A percentile compares a stretch with the other conserved stretches of the same genome.
Evolutionary conservation across 2,888 invertebrate genomes (phyloP).

Genomic region (Plebejus argus): DNA sequence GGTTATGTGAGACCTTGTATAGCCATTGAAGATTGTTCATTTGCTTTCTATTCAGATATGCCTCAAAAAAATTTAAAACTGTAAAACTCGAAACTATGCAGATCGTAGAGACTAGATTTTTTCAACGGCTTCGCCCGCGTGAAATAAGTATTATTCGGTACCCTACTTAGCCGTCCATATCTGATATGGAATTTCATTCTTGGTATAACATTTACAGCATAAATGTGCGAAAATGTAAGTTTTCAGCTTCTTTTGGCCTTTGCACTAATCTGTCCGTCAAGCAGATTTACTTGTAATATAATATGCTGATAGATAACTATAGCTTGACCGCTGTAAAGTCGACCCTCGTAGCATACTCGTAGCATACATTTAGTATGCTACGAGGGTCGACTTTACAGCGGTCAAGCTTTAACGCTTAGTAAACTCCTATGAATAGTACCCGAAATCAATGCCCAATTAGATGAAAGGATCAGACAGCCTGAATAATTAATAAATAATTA

Average conservation of each 20-base stretch:
- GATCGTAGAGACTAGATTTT: neutral
- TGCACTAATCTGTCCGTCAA: neutral
- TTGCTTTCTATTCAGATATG: slow-evolving; percentile 8
- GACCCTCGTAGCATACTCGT: too few relatives aligned
- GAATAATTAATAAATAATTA: slow-evolving; percentile 43
- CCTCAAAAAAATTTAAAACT: neutral
- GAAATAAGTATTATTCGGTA: too few relatives aligned
- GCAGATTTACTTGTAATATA: neutral
- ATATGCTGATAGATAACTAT: neutral
- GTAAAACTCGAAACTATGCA: neutral
- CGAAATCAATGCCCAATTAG: slow-evolving; percentile 8
- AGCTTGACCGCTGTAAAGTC: too few relatives aligned
- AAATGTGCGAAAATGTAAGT: neutral
- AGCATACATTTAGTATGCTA: too few relatives aligned
- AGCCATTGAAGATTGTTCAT: slow-evolving; percentile 8
- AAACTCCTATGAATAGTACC: neutral
- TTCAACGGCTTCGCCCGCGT: too few relatives aligned
- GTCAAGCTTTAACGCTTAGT: neutral
- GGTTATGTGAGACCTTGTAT: slow-evolving; percentile 6
- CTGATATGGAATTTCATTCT: neutral
- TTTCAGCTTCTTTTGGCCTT: neutral
- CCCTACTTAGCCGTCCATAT: neutral
- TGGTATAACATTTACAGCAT: neutral
- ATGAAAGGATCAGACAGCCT: slow-evolving; percentile 28
- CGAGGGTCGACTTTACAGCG: too few relatives aligned